These are phyloP conservation scores for Phrynocephalus guinanensis DNA, from an alignment of 2,797 vertebrate genomes.

Conservation along the genomic window DNA sequence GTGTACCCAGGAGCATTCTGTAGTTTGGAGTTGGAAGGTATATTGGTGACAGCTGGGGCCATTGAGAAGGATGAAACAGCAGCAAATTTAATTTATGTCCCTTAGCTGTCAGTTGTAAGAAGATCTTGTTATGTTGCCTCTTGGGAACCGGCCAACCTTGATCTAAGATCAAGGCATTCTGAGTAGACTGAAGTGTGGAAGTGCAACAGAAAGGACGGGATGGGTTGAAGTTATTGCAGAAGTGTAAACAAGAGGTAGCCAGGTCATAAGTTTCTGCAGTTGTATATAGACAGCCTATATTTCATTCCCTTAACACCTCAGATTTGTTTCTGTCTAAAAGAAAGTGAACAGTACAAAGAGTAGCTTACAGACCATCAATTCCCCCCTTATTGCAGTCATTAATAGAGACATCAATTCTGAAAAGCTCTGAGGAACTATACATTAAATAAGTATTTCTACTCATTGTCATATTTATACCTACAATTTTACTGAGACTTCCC, in stretches of 20 bases:
- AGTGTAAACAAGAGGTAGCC: conserved; percentile 23
- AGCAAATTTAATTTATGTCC: conserved; percentile 11
- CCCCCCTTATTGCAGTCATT: neutral
- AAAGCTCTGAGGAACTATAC: neutral
- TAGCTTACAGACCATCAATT: neutral
- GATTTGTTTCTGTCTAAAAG: neutral
- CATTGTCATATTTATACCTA: neutral
- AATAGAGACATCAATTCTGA: neutral
- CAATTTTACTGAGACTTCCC: neutral
- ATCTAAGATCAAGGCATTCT: conserved; percentile 17
- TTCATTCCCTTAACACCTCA: neutral
- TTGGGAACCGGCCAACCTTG: conserved; percentile 8
- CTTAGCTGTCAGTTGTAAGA: conserved; percentile 20
- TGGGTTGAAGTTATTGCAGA: neutral
- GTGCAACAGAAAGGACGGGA: conserved; percentile 12
- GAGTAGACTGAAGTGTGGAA: conserved; percentile 13
- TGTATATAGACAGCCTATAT: conserved; percentile 2
- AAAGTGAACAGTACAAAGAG: neutral
- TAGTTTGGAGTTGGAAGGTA: neutral
- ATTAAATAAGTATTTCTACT: neutral
- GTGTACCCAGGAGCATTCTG: neutral
- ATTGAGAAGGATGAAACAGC: conserved; percentile 14
- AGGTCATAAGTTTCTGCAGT: neutral
- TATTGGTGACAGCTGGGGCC: neutral
- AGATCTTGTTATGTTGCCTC: conserved; percentile 4